A percentile compares a stretch with the other conserved stretches of the same genome.
phyloP scores from a whole-genome alignment of 2,888 invertebrate species.

The Luffia ferchaultella region DNA sequence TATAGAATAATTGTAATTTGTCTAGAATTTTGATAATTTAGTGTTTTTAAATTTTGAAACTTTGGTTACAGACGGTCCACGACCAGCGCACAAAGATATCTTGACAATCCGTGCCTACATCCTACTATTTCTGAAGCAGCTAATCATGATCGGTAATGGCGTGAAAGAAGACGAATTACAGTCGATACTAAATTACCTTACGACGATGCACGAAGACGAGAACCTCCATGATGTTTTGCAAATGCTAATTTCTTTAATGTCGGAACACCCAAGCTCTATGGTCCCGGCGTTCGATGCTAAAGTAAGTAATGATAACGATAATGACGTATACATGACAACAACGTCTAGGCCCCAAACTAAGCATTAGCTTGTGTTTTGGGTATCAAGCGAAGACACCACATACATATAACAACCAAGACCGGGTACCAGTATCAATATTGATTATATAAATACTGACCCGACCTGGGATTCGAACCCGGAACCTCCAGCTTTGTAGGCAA shows the following conservation, averaged over 20 bases:
- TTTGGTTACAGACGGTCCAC: constrained; percentile 89
- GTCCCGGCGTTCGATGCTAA: constrained; percentile 99
- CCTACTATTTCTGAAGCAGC: constrained; percentile 92
- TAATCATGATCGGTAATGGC: constrained; percentile 96
- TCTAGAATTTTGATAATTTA: no score
- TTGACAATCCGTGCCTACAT: constrained; percentile 94
- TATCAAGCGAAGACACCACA: no score
- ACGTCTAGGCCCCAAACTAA: no score
- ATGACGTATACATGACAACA: no score
- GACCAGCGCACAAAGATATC: constrained; percentile 94
- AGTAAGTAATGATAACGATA: constrained; percentile 22
- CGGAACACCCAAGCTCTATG: constrained; percentile 98
- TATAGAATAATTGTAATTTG: no score
- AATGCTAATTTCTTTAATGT: constrained; percentile 96
- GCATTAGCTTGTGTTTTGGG: no score
- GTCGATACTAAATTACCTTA: constrained; percentile 96
- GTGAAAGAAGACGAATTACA: constrained; percentile 99
- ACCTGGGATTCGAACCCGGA: no score
- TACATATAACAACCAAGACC: no score
- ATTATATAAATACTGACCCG: no score
- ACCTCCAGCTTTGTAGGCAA: no score
- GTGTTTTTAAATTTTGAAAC: no score
- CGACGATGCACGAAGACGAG: constrained; percentile 98
- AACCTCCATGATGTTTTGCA: constrained; percentile 98
- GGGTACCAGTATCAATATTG: no score